Evolutionary conservation across 2,113 vertebrate species (phyloP), one percentile per base, ranked within the genome.

Genomic region (Hepsetus odoe): DNA sequence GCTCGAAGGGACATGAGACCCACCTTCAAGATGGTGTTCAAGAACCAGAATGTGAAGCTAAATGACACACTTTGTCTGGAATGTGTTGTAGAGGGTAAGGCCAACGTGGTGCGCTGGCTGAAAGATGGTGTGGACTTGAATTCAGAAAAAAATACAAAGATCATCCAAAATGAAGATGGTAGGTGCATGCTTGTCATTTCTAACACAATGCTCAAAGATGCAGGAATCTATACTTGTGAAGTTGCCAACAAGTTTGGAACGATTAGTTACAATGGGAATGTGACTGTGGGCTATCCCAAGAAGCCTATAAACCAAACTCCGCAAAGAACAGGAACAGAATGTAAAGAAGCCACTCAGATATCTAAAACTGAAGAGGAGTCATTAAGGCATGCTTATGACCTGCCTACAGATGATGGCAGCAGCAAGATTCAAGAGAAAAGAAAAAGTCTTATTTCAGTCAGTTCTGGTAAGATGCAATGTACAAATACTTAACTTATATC

Each of bases 1-100:
- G 90, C 94, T 5, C 91, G 95, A 20, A 98, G 94, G 83, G 95
- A 95, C 76, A 95, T 98, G 87, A 94, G 92, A 11, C 97, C 96
- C 0, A 76, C 90, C 10, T 96, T 98, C 58, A 91, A 87, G 0
- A 92, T 93, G 71, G 94, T 94, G 0, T 98, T 98, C 76, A 94
- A 93, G 79, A 95, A 96, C 80, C 94, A 93, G 16, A 90, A 80
- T 0, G 93, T 90, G 4, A 92, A 94, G 20, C 84, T 91, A 46
- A 91, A 94, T 0, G 91, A 93, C 10, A 92, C 86, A 0, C 79
- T 96, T 14, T 89, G 89, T 12, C 88, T 98, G 0, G 92, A 92
- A 76, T 98, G 97, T 11, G 72, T 91, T 5, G 91, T 92, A 6
- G 91, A 95, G 30, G 96, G 95, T 85, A 96, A 96, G 74, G 90